phyloP scores from a whole-genome alignment of 2,797 vertebrate species.

The Thunnus albacares region DNA sequence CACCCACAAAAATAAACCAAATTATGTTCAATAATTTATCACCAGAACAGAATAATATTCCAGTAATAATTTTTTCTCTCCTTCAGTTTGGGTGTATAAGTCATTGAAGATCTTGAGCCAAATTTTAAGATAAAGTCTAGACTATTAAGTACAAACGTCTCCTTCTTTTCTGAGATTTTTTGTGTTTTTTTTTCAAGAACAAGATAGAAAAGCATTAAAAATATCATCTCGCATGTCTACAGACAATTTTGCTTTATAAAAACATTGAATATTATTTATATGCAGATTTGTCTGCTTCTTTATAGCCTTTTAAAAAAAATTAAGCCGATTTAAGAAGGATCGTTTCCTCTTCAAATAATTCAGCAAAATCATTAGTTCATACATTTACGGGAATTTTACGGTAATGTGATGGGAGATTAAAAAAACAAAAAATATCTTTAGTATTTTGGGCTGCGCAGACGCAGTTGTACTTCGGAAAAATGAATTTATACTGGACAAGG shows the following conservation, averaged over 20 bases:
- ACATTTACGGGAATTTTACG: not conserved
- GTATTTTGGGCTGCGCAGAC: not conserved
- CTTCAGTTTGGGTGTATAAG: too few species aligned
- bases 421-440: not conserved
- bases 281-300: not conserved
- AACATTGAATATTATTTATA: not conserved
- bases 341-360: not conserved
- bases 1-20: not conserved
- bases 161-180: not conserved
- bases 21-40: constrained; percentile 12
- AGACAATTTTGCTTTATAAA: not conserved
- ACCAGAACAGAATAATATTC: not conserved
- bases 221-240: not conserved
- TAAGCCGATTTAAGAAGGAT: too few species aligned
- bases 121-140: not conserved
- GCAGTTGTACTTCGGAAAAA: not conserved
- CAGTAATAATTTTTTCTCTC: not conserved
- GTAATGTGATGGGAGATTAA: not conserved
- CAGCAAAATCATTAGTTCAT: not conserved
- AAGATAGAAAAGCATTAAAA: not conserved
- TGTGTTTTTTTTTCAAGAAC: not conserved
- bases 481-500: not conserved
- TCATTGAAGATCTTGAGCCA: not conserved
- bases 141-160: not conserved
- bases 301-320: too few species aligned